Evolutionary conservation across 2,797 vertebrate genomes (phyloP), one percentile per base, ranked within the genome.

Genomic region (Myripristis murdjan): DNA sequence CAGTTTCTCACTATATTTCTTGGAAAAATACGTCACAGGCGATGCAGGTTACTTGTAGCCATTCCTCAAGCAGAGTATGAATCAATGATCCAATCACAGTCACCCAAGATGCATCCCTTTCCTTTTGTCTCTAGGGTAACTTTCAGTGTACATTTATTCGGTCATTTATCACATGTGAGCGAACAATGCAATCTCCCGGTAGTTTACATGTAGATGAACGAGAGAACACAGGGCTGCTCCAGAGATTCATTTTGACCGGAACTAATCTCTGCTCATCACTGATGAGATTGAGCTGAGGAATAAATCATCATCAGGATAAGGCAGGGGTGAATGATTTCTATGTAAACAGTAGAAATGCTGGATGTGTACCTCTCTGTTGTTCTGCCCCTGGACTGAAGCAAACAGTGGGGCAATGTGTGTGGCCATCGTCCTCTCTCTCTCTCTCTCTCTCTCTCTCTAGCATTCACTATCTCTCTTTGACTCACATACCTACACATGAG

Each of bases 1-100:
- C 41, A 53, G 37, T 60, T 65, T 55, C 24, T 64, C 18, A 46
- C 35, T 53, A 20, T 49, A 64, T 31, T 59, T 14, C 46, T 8
- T 26, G 2, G 18, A 18, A 23, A 10, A 49, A 49, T 49, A 28
- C 51, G 53, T 69, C 53, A 72, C 20, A 75, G 59, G 43, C 61
- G 71, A 79, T 75, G 33, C 12, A 23, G 23, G 11, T 82, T 53
- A 70, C 73, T 41, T 65, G 47, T 44, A 76, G 37, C 51, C 76
- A 64, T 70, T 64, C 69, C 46, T 74, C 74, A 52, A 66, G 69
- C 54, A 46, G 20, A 64, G 35, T 44, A 44, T 67, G 43, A 88
- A 71, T 75, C 78, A 75, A 20, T 77, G 49, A 78, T 69, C 67
- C 64, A 51, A 43, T 76, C 59, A 49, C 51, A 78, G 52, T 63